A percentile compares a stretch with the other conserved stretches of the same genome.
Conservation (phyloP, 2,888 invertebrate species). For the Sphinx pinastri region DNA sequence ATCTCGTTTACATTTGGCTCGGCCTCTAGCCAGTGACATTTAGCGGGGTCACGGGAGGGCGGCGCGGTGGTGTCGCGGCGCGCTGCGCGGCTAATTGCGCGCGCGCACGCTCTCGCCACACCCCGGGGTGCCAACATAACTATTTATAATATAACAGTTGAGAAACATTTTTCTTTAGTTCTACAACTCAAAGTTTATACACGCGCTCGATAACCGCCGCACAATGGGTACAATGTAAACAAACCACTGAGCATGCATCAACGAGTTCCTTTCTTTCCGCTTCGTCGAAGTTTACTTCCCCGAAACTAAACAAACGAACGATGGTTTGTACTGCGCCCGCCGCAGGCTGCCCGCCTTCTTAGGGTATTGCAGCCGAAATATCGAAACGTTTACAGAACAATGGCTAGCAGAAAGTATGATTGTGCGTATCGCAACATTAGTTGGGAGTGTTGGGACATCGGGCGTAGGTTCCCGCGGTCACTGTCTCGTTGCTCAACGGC, state of each 20-base stretch:
- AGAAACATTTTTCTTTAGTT: neutral
- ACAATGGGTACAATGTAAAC: constrained; percentile 52
- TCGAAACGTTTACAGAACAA: constrained; percentile 40
- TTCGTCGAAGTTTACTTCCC: constrained; percentile 61
- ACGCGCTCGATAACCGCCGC: constrained; percentile 38
- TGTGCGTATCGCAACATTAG: constrained; percentile 44
- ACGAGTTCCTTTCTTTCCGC: constrained; percentile 63
- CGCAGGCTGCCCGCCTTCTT: constrained; percentile 26
- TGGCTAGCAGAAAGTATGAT: constrained; percentile 32
- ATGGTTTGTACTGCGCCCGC: constrained; percentile 34
- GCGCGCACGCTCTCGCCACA: constrained; percentile 35
- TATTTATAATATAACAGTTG: constrained; percentile 33
- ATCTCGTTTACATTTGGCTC: constrained; percentile 55
- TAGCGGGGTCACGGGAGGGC: constrained; percentile 44
- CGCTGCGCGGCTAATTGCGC: constrained; percentile 39
- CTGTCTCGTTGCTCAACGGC: constrained; percentile 57
- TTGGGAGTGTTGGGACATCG: constrained; percentile 46
- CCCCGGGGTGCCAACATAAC: constrained; percentile 37
- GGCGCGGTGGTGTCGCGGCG: constrained; percentile 23
- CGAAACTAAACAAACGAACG: constrained; percentile 52
- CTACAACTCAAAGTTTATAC: constrained; percentile 23
- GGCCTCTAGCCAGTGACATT: constrained; percentile 53
- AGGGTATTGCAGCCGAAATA: constrained; percentile 39
- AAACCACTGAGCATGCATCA: constrained; percentile 52
- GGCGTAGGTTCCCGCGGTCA: constrained; percentile 58